Evolutionary conservation across 2,797 vertebrate genomes (phyloP), one percentile per base, ranked within the genome.

Genomic region (Crenuchus spilurus): DNA sequence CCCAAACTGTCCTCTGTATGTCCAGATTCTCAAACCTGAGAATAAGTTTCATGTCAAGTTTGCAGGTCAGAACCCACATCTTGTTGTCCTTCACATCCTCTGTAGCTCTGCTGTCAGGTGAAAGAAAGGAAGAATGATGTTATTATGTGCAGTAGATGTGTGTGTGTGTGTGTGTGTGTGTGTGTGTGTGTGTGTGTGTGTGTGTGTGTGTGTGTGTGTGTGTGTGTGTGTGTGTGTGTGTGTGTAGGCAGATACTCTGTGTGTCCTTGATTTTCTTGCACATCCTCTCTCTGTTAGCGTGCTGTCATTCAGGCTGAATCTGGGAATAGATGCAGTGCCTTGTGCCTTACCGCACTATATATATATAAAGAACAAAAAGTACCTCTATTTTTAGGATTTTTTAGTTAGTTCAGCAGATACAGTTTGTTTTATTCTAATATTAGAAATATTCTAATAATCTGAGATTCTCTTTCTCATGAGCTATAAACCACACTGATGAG

Each of bases 1-100:
- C 72, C 94, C 94, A 70, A 95, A 94, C 81, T 94, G 94, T 78
- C 94, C 93, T 48, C 86, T 95, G 11, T 94, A 94, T 1, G 93
- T 95, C 72, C 94, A 95, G 84, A 95, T 95, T 67, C 92, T 95
- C 57, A 95, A 94, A 82, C 94, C 94, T 0, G 94, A 95, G 87
- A 95, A 94, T 85, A 95, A 95, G 83, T 94, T 95, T 74, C 94
- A 95, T 20, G 93, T 95, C 80, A 95, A 95, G 85, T 95, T 95
- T 88, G 93, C 94, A 93, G 93, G 94, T 95, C 79, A 82, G 82
- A 20, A 16, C 20, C n/a, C 7, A 24, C 24, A 57, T 42, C 72
- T n/a, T 44, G 41, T 30, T 74, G 6, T 26, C 24, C 11, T 24
- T 74, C 33, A 28, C 0, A 79, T 58, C 84, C 73, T 61, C 51